Base-by-base conservation (phyloP, 2,888 invertebrate genomes). In the Helobdella robusta region DNA sequence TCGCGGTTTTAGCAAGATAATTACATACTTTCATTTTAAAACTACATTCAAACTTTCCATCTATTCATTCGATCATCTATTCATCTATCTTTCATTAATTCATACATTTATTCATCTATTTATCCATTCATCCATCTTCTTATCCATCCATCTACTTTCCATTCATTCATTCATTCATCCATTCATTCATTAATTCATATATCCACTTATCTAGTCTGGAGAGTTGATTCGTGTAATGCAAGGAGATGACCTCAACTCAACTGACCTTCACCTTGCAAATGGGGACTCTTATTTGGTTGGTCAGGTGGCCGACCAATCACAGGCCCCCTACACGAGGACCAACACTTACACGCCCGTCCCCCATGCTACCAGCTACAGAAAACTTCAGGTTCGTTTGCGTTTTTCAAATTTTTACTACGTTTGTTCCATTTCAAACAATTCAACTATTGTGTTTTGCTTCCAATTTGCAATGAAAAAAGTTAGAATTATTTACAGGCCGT, bases 261-360 rank as follows among this genome's bases (percentile, higher is more conserved):
- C 79, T 5, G 75, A 77, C 65, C 73, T 79, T 3, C 78, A 79
- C 68, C 70, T 79, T 8, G 78, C 78, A 8, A 75, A 75, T 68
- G 74, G 75, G 28, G 79, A 79, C 68, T 68, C 74, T 0, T 71
- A 78, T n/a, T 70, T 79, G 60, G 77, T 78, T 1, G 79, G 79
- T 25, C 77, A 77, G 46, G 78, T 79, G 34, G 75, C 78, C 34
- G 76, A 77, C 44, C 75, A 67, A 44, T 40, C 64, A 15, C 74
- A 74, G 15, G 71, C 72, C 35, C 70, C 73, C 35, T 75, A 75
- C 65, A 1, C 48, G 1, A 28, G 35, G 20, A 40, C 20, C n/a
- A 32, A 32, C 6, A n/a, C 56, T 25, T n/a, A 28, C 8, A 5
- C 56, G 6, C 56, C 56, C 1, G 18, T 56, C 32, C 56, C 56